phyloP scores from a whole-genome alignment of 2,888 invertebrate genomes.

The Aspidapion aeneum region DNA sequence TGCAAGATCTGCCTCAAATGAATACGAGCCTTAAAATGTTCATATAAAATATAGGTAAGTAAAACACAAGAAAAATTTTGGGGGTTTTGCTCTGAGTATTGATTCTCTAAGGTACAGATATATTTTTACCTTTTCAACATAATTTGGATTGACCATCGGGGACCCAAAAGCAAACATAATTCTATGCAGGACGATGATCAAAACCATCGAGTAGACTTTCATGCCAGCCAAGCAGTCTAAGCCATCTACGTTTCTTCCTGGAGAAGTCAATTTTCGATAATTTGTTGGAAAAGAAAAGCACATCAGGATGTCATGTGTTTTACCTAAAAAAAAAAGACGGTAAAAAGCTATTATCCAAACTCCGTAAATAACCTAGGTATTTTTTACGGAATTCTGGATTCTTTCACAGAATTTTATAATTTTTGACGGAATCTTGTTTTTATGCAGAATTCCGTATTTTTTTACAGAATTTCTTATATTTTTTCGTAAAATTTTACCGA shows the following conservation, averaged over 20 bases:
- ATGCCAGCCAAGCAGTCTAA: constrained; percentile 39
- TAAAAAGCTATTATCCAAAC: too few relatives aligned
- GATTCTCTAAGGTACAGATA: too few relatives aligned
- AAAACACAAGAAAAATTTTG: too few relatives aligned
- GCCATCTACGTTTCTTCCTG: constrained; percentile 30
- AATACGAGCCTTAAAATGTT: too few relatives aligned
- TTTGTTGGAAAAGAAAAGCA: constrained; percentile 37
- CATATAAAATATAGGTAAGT: too few relatives aligned
- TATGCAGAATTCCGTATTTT: background rate
- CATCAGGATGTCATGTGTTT: constrained; percentile 30
- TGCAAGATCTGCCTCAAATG: too few relatives aligned
- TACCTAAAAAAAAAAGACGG: constrained; percentile 34
- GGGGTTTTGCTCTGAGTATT: too few relatives aligned
- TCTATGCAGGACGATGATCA: constrained; percentile 39
- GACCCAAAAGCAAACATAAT: constrained; percentile 40
- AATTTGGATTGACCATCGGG: constrained; percentile 37
- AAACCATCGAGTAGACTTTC: constrained; percentile 38
- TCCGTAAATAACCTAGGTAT: too few relatives aligned
- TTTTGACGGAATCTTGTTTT: background rate
- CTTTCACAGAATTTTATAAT: background rate
- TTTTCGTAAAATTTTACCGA: too few relatives aligned
- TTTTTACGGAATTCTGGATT: background rate
- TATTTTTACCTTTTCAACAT: constrained; percentile 38
- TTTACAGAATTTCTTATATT: too few relatives aligned
- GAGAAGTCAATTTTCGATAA: constrained; percentile 32